Conservation (phyloP, 2,113 vertebrate species). For the Myocastor coypus region DNA sequence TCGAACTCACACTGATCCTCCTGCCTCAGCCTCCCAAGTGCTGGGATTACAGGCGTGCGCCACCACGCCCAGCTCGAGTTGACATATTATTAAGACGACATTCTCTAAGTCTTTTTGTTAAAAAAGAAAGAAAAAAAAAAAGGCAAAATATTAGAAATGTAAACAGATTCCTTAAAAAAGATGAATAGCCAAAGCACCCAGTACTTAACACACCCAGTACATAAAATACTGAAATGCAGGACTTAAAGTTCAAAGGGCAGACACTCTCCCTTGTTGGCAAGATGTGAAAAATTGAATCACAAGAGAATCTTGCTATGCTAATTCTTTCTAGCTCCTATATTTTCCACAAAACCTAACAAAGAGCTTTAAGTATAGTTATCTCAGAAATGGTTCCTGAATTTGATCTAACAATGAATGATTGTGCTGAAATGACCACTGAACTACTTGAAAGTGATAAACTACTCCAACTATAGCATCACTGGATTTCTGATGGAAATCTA, state of each 20-base stretch:
- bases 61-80: too few species aligned
- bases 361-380: background rate
- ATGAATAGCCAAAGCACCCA: background rate
- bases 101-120: constrained; percentile 27
- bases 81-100: background rate
- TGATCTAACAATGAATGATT: constrained; percentile 25
- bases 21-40: too few species aligned
- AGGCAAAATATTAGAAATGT: background rate
- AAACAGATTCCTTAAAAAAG: background rate
- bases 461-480: background rate
- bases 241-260: background rate
- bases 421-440: constrained; percentile 9
- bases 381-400: constrained; percentile 17
- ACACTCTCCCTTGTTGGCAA: background rate
- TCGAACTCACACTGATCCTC: too few species aligned
- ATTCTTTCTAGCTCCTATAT: background rate
- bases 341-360: constrained; percentile 32
- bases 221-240: background rate
- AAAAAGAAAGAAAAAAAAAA: background rate
- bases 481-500: constrained; percentile 51
- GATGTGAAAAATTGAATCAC: background rate
- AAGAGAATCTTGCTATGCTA: background rate
- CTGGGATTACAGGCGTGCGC: too few species aligned
- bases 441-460: background rate
- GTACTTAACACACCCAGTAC: background rate